phyloP scores from a whole-genome alignment of 1,140 invertebrate species.

The Mya arenaria region DNA sequence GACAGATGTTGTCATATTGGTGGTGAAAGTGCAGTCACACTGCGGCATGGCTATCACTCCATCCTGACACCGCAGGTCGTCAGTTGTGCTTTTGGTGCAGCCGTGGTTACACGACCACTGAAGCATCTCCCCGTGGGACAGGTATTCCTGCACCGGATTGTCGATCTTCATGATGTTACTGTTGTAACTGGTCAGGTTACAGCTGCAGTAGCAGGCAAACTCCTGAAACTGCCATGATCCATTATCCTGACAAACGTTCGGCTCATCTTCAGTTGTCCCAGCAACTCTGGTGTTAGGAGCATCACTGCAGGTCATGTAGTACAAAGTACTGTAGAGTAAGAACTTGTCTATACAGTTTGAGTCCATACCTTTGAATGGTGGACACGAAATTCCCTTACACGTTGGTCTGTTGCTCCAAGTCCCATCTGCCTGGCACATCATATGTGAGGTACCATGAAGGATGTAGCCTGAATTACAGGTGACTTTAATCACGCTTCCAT shows the following conservation, averaged over 20 bases:
- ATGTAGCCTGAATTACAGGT: conserved; percentile 24
- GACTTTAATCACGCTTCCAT: conserved; percentile 17
- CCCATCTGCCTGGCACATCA: neutral
- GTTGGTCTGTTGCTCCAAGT: conserved; percentile 13
- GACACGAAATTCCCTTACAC: neutral
- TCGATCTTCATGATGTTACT: neutral
- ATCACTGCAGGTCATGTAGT: neutral
- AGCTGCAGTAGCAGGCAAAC: conserved; percentile 33
- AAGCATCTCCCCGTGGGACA: neutral
- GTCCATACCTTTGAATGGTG: neutral
- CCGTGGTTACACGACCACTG: conserved; percentile 30
- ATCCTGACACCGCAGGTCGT: neutral
- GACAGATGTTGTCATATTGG: too few species aligned
- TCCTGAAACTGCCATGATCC: neutral
- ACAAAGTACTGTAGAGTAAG: neutral
- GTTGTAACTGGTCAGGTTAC: conserved; percentile 1
- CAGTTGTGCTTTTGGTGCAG: neutral
- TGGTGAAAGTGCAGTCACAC: too few species aligned
- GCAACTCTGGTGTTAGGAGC: neutral
- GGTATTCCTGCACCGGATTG: neutral
- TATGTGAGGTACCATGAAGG: neutral
- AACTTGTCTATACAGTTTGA: conserved; percentile 5
- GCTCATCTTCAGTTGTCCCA: neutral
- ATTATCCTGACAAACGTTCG: neutral
- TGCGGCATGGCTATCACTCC: conserved; percentile 2